Evolutionary conservation across 2,888 invertebrate genomes (phyloP), one percentile per base, ranked within the genome.

Genomic region (Trissonchulus latispiculum): DNA sequence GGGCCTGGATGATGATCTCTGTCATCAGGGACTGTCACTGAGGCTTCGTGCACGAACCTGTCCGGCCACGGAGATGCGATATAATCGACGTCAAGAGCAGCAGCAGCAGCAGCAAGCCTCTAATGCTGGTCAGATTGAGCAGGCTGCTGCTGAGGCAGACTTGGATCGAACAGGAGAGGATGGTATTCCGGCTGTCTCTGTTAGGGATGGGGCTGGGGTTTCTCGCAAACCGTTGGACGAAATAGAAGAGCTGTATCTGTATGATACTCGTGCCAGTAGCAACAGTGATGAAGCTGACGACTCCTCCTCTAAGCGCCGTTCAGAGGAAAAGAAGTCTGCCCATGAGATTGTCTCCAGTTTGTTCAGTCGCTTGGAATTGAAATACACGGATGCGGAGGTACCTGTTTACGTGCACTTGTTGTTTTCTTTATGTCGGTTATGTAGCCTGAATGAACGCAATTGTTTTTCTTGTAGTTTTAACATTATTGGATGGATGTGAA

Each of bases 161-260:
- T n/a, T n/a, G n/a, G n/a, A n/a, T n/a, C n/a, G n/a, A n/a, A n/a
- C n/a, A n/a, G n/a, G n/a, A n/a, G n/a, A n/a, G n/a, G n/a, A n/a
- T n/a, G n/a, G n/a, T n/a, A 23, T 48, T 48, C 48, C 48, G 48
- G 48, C 48, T 48, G 8, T 23, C 48, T 23, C 48, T 23, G 48
- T 23, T 48, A 48, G 48, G 8, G 8, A 8, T 48, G 8, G 48
- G 48, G 48, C 48, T 48, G 48, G 8, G 48, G 8, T 15, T 23
- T 15, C 8, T 64, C 66, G n/a, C 28, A 8, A 8, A 8, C 66
- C 66, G 8, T 8, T 64, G 8, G 66, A 64, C n/a, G 66, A 64
- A 64, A 64, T 64, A 32, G 66, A 64, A 64, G 15, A n/a, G 8
- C 66, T 64, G 8, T 64, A 64, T n/a, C 28, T 64, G n/a, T 64